Conservation (phyloP, 2,888 invertebrate genomes). For the Biston betularia region DNA sequence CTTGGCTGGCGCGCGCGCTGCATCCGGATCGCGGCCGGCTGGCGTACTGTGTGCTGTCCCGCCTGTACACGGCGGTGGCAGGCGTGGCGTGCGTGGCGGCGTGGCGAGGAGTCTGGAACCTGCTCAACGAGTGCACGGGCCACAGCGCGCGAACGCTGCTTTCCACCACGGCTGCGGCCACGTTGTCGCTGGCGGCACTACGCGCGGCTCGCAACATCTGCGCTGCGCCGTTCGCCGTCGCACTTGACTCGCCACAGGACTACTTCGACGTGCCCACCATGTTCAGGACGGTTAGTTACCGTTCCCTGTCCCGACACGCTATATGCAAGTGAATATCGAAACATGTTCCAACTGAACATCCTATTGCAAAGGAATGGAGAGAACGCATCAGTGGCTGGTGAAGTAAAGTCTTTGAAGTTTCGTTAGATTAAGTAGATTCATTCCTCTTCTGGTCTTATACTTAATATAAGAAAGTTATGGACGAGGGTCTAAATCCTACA, state of each 20-base stretch:
- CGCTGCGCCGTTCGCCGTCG: conserved; percentile 93
- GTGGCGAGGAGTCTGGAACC: conserved; percentile 94
- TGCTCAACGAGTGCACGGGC: conserved; percentile 90
- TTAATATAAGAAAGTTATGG: background rate
- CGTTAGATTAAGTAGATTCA: background rate
- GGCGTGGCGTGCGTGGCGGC: conserved; percentile 94
- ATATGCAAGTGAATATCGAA: background rate
- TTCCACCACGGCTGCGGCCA: conserved; percentile 88
- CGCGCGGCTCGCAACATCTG: conserved; percentile 92
- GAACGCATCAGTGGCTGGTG: background rate
- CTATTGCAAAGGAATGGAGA: background rate
- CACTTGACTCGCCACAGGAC: conserved; percentile 90
- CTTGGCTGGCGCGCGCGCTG: conserved; percentile 81
- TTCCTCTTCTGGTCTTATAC: no score
- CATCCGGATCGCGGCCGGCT: conserved; percentile 90
- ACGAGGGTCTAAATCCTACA: background rate
- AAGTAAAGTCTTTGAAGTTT: background rate
- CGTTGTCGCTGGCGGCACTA: conserved; percentile 89
- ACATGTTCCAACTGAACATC: background rate
- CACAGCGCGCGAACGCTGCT: conserved; percentile 86
- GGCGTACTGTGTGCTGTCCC: conserved; percentile 89
- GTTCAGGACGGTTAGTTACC: conserved; percentile 92
- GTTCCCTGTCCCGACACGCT: background rate
- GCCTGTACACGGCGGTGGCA: conserved; percentile 91
- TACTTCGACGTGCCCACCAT: conserved; percentile 95